Evolutionary conservation across 2,888 invertebrate genomes (phyloP).

Genomic region (Dryobota labecula): DNA sequence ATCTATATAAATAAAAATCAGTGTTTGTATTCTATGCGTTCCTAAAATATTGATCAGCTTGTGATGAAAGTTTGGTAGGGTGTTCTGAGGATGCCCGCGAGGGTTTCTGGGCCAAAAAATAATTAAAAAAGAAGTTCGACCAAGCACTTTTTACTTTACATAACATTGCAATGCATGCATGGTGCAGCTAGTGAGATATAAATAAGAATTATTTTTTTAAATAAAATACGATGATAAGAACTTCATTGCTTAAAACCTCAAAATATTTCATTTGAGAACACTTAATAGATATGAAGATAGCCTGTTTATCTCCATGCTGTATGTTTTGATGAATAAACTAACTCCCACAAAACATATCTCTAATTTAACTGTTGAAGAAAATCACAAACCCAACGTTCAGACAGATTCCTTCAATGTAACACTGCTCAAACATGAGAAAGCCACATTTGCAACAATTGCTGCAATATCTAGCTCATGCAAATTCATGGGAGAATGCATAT

Average conservation of each 20-base stretch:
- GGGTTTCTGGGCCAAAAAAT: too few species aligned
- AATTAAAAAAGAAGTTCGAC: too few species aligned
- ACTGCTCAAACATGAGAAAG: slow-evolving; percentile 44
- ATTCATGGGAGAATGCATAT: slow-evolving; percentile 67
- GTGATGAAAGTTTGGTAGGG: too few species aligned
- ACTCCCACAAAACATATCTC: neutral
- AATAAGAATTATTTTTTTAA: too few species aligned
- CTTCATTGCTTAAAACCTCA: neutral
- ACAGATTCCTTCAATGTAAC: slow-evolving; percentile 11
- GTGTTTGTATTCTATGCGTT: too few species aligned
- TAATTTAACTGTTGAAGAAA: neutral
- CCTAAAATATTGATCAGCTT: too few species aligned
- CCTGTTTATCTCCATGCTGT: neutral
- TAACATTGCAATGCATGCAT: too few species aligned
- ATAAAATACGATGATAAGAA: too few species aligned
- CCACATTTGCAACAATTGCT: slow-evolving; percentile 53
- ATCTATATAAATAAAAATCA: too few species aligned
- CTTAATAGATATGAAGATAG: neutral
- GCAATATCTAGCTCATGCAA: slow-evolving; percentile 62
- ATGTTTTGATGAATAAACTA: neutral
- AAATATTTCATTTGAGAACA: neutral
- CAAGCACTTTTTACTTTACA: too few species aligned
- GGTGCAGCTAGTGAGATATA: too few species aligned
- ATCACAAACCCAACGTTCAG: neutral
- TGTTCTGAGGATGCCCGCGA: too few species aligned